Conservation (phyloP, 2,797 vertebrate genomes). For the Melanotaenia parkinsoni region DNA sequence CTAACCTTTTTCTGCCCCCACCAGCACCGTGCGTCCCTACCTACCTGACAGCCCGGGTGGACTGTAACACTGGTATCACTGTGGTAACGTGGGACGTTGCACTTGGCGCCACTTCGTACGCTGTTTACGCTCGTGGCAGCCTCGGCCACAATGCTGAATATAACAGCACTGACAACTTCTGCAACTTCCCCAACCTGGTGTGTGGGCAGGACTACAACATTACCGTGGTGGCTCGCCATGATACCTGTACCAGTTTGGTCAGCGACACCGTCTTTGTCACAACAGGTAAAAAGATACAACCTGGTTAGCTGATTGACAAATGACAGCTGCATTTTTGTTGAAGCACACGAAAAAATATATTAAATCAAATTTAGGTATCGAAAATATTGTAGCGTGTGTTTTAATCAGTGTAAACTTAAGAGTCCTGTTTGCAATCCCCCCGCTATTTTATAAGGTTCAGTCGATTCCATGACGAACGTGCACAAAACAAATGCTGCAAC, state of each 20-base stretch:
- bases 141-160: conserved; percentile 57
- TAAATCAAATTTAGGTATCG: neutral
- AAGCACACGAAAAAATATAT: neutral
- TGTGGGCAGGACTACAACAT: conserved; percentile 84
- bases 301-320: neutral
- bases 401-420: neutral
- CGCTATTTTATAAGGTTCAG: no score
- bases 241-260: conserved; percentile 65
- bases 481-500: no score
- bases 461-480: no score
- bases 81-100: conserved; percentile 74
- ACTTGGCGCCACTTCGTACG: conserved; percentile 70
- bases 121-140: conserved; percentile 60
- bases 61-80: conserved; percentile 73
- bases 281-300: conserved; percentile 67
- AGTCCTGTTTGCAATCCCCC: neutral
- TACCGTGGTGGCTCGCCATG: conserved; percentile 66
- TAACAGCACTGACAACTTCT: conserved; percentile 61
- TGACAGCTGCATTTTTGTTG: neutral
- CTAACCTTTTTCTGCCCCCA: neutral
- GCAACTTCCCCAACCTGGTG: conserved; percentile 63
- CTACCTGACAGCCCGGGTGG: conserved; percentile 39
- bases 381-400: neutral
- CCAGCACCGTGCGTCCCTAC: conserved; percentile 82
- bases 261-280: conserved; percentile 57